Percentiles rank a stretch among this genome's conserved stretches.
Evolutionary conservation across 2,888 invertebrate genomes (phyloP).

Genomic region (Didymodactylos carnosus): DNA sequence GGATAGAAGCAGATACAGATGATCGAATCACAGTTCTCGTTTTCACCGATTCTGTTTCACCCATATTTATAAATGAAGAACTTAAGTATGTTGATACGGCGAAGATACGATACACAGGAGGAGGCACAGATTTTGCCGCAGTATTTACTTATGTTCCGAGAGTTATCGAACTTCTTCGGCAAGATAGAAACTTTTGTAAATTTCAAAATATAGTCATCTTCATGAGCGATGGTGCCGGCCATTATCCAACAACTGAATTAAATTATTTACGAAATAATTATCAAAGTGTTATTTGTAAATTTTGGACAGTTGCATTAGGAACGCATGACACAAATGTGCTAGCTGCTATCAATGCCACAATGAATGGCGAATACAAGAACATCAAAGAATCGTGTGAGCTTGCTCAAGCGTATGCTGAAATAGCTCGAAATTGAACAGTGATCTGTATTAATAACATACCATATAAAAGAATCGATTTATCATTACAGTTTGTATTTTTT

Average conservation of each 20-base stretch:
- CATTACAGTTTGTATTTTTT: too few species aligned
- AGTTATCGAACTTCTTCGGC: too few species aligned
- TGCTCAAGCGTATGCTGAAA: not conserved
- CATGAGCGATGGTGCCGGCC: not conserved
- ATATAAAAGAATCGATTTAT: too few species aligned
- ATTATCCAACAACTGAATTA: not conserved
- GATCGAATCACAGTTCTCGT: not conserved
- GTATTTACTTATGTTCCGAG: not conserved
- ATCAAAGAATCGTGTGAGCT: not conserved
- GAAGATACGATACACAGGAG: not conserved
- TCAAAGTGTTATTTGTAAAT: not conserved
- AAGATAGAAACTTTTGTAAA: too few species aligned
- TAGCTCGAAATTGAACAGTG: too few species aligned
- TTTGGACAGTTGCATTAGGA: not conserved
- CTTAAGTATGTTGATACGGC: not conserved
- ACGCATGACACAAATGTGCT: not conserved
- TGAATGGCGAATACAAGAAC: not conserved
- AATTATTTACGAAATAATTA: not conserved
- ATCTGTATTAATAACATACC: too few species aligned
- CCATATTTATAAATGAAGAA: not conserved
- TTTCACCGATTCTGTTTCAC: not conserved
- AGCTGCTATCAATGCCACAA: not conserved
- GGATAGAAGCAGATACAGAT: not conserved
- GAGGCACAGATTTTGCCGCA: not conserved
- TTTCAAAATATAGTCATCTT: not conserved